Evolutionary conservation across 2,113 vertebrate species (phyloP).

Genomic region (Chlorodrepanis virens): DNA sequence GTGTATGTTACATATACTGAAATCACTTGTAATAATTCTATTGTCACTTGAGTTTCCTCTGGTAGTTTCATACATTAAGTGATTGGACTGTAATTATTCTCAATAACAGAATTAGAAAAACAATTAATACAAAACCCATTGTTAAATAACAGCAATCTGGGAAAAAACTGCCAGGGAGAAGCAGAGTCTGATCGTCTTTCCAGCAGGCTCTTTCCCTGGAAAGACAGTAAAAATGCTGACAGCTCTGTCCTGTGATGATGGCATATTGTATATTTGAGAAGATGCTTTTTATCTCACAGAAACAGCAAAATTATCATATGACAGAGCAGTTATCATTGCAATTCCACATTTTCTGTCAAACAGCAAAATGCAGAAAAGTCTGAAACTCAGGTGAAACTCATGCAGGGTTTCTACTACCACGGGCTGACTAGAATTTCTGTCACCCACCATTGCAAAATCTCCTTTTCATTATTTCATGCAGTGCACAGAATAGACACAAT

Average conservation of each 20-base stretch:
- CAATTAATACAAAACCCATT: neutral
- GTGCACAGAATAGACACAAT: neutral
- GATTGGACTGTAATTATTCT: neutral
- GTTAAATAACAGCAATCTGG: neutral
- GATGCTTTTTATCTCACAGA: slow-evolving; percentile 29
- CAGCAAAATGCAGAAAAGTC: neutral
- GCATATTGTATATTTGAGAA: neutral
- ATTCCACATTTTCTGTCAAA: slow-evolving; percentile 41
- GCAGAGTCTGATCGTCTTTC: neutral
- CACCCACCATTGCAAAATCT: neutral
- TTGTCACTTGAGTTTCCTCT: neutral
- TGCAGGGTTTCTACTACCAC: neutral
- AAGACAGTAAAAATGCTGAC: neutral
- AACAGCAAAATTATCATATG: slow-evolving; percentile 32
- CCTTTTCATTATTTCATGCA: neutral
- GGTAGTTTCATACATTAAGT: neutral
- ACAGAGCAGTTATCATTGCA: slow-evolving; percentile 40
- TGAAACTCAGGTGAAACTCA: neutral
- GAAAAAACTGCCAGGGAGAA: neutral
- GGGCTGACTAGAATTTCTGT: neutral
- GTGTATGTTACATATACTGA: neutral
- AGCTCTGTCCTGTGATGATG: slow-evolving; percentile 10
- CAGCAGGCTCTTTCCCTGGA: neutral
- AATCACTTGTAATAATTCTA: neutral
- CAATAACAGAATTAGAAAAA: neutral